Evolutionary conservation across 2,888 invertebrate genomes (phyloP), one percentile per base, ranked within the genome.

Genomic region (Apoda limacodes): DNA sequence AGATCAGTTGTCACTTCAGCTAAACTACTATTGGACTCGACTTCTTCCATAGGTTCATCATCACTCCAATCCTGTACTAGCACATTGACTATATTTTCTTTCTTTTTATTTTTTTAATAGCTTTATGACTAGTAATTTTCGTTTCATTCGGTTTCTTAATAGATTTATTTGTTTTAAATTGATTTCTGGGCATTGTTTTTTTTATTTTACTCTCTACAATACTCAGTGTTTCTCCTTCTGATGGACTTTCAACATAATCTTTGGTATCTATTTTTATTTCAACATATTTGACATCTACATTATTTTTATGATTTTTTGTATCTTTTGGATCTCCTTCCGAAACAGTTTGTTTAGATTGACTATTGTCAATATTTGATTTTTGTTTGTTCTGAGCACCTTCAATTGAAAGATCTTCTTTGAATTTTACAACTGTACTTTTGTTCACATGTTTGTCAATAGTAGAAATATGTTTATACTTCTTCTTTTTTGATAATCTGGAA

Each of bases 21-120:
- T n/a, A n/a, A n/a, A n/a, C n/a, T n/a, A n/a, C n/a, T n/a, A n/a
- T n/a, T 42, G 4, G 48, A 24, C 32, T 52, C 48, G 17, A 56
- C 57, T 6, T 7, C 17, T 30, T 67, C 70, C 20, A 39, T 23
- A 14, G 48, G 46, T 25, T 74, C 75, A 36, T 83, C 82, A 49
- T 71, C 75, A 39, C 76, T 71, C 69, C 83, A 83, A 35, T 83
- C 81, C 44, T 83, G 75, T 12, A 85, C 84, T 19, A 85, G 53
- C 13, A 74, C 69, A 35, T 80, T 83, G 9, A 85, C 75, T 35
- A 80, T 69, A 41, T 51, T 74, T 19, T 43, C 45, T 30, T 67
- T n/a, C n/a, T 35, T 37, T 55, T 56, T 25, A 27, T 39, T 27
- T 45, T 42, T 35, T 32, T 15, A 26, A 25, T 28, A 20, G 29